Percentiles rank a stretch among this genome's conserved stretches.
Evolutionary conservation across 2,113 vertebrate species (phyloP).

Genomic region (Steatornis caripensis): DNA sequence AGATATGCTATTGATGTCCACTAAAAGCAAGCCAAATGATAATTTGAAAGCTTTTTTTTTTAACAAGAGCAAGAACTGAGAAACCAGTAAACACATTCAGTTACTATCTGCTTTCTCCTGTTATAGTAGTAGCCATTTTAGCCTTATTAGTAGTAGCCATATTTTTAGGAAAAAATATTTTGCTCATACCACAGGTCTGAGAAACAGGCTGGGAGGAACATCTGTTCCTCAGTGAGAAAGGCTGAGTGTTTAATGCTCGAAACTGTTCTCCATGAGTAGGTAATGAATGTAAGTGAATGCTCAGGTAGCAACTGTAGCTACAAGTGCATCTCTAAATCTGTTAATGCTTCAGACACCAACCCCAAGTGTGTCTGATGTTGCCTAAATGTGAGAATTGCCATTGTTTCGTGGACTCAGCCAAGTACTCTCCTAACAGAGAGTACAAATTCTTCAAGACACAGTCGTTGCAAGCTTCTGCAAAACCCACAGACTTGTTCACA

Average conservation of each 20-base stretch:
- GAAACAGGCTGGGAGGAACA: background rate
- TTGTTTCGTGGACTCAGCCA: background rate
- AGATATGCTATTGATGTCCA: background rate
- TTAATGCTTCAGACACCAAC: background rate
- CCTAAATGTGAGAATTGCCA: background rate
- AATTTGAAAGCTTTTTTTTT: background rate
- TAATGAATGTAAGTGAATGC: background rate
- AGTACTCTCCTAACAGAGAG: background rate
- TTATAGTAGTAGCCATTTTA: background rate
- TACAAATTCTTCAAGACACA: background rate
- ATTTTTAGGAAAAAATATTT: background rate
- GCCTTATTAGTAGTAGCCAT: background rate
- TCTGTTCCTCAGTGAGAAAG: background rate
- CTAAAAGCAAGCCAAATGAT: background rate
- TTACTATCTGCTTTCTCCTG: background rate
- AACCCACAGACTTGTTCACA: background rate
- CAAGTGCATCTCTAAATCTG: background rate
- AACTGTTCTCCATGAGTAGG: background rate
- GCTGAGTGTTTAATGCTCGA: background rate
- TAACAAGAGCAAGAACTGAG: background rate
- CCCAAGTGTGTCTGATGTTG: background rate
- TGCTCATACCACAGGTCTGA: background rate
- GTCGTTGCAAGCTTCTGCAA: background rate
- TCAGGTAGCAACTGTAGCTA: background rate
- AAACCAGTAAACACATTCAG: background rate